Conservation (phyloP, 2,113 vertebrate species). For the Melanotaenia duboulayi region DNA sequence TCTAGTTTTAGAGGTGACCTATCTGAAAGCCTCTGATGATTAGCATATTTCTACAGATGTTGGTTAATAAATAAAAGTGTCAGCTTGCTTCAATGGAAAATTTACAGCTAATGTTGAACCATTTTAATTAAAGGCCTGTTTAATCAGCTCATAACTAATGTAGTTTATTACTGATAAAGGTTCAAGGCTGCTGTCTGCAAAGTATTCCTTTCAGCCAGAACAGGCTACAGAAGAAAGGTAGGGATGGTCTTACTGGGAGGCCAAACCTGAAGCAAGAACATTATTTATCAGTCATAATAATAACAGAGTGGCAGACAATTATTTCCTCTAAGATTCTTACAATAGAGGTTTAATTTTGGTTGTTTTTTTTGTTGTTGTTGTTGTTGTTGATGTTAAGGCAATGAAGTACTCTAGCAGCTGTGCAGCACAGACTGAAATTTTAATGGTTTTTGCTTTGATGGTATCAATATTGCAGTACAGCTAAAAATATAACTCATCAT, state of each 20-base stretch:
- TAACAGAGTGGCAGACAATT: no score
- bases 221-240: neutral
- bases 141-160: no score
- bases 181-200: neutral
- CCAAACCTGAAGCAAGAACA: neutral
- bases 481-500: constrained; percentile 53
- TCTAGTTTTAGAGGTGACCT: neutral
- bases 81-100: neutral
- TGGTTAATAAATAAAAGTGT: neutral
- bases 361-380: neutral
- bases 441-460: constrained; percentile 37
- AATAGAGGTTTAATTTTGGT: no score
- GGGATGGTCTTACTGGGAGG: neutral
- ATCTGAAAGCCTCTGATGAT: neutral
- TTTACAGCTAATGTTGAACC: neutral
- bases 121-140: neutral
- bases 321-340: no score
- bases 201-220: neutral
- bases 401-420: neutral
- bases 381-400: neutral
- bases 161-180: neutral
- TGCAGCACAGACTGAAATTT: constrained; percentile 43
- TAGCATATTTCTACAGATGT: neutral
- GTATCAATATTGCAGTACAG: constrained; percentile 59
- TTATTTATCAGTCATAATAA: no score